A percentile compares a stretch with the other conserved stretches of the same genome.
Evolutionary conservation across 2,113 vertebrate genomes (phyloP).

Genomic region (human (Homo sapiens)): GRCh38 chr22:33367501-33368000

Average conservation of each 20-base stretch:
- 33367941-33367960: neutral
- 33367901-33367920: constrained; percentile 46
- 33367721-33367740: fast-evolving
- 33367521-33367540: too few species aligned
- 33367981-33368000: neutral
- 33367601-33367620: too few species aligned
- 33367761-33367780: neutral
- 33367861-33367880: constrained; percentile 39
- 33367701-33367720: too few species aligned
- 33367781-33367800: constrained; percentile 10
- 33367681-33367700: too few species aligned
- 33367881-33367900: constrained; percentile 30
- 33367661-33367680: too few species aligned
- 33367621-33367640: too few species aligned
- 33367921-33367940: neutral
- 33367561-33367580: too few species aligned
- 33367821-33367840: neutral
- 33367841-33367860: neutral
- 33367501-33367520: too few species aligned
- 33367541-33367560: too few species aligned
- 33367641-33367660: too few species aligned
- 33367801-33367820: neutral
- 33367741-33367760: neutral
- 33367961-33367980: neutral
- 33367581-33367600: too few species aligned